Conservation (phyloP, 2,113 vertebrate genomes). For the Eolophus roseicapilla region DNA sequence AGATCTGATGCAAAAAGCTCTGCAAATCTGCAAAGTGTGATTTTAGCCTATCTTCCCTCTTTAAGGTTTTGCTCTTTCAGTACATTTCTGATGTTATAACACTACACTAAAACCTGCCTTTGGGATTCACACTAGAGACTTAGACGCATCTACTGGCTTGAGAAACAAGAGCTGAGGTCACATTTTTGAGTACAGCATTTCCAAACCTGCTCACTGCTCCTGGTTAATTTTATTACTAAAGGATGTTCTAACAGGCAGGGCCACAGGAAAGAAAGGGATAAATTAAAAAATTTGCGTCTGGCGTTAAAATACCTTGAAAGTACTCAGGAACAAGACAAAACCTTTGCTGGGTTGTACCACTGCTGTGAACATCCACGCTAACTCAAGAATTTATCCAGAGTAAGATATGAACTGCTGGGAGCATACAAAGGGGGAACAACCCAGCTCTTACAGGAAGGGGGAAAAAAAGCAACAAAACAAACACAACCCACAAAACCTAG, state of each 20-base stretch:
- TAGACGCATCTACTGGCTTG: not conserved
- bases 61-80: not conserved
- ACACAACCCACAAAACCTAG: not conserved
- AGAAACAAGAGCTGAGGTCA: not conserved
- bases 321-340: not conserved
- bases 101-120: not conserved
- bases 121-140: not conserved
- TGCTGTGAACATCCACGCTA: not conserved
- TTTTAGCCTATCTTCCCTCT: not conserved
- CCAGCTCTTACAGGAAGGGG: not conserved
- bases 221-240: not conserved
- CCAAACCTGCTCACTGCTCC: not conserved
- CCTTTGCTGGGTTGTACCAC: not conserved
- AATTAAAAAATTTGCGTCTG: not conserved
- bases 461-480: not conserved
- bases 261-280: not conserved
- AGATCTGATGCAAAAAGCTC: not conserved
- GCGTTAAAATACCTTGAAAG: not conserved
- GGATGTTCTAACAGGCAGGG: not conserved
- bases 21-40: accelerated
- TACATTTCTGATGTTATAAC: not conserved
- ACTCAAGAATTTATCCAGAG: not conserved
- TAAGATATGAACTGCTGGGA: not conserved
- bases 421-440: not conserved
- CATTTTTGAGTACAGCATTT: not conserved